These are phyloP conservation scores for Australoheros facetus DNA, from an alignment of 2,797 vertebrate species.

Conservation along the genomic window DNA sequence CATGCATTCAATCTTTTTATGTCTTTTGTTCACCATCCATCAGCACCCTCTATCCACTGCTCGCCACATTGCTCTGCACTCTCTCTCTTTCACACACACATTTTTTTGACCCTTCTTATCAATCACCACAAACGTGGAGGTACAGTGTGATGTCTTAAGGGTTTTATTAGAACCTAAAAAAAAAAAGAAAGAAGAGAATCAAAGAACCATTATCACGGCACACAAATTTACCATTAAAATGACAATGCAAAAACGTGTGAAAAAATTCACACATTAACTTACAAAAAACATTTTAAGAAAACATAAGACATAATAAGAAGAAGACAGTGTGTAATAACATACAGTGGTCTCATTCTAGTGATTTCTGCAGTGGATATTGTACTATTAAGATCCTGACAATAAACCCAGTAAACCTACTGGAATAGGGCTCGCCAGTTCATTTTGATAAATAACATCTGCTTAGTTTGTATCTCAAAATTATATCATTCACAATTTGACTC, in stretches of 20 bases:
- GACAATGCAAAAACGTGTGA: neutral
- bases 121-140: conserved; percentile 7
- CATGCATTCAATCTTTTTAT: conserved; percentile 30
- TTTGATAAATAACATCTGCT: neutral
- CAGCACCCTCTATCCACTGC: conserved; percentile 11
- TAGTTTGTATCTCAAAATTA: neutral
- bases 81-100: neutral
- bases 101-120: neutral
- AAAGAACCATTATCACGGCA: neutral
- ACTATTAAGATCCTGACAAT: neutral
- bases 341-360: neutral
- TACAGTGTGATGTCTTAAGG: neutral
- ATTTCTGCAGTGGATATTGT: neutral
- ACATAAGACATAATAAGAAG: neutral
- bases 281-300: conserved; percentile 3
- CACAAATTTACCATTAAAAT: neutral
- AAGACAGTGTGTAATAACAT: neutral
- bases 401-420: neutral
- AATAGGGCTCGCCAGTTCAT: neutral
- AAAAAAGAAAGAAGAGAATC: neutral
- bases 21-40: conserved; percentile 29
- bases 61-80: neutral
- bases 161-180: conserved; percentile 41
- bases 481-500: neutral
- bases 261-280: conserved; percentile 1